Evolutionary conservation across 2,797 vertebrate genomes (phyloP).

Genomic region (Gambusia yucatana): DNA sequence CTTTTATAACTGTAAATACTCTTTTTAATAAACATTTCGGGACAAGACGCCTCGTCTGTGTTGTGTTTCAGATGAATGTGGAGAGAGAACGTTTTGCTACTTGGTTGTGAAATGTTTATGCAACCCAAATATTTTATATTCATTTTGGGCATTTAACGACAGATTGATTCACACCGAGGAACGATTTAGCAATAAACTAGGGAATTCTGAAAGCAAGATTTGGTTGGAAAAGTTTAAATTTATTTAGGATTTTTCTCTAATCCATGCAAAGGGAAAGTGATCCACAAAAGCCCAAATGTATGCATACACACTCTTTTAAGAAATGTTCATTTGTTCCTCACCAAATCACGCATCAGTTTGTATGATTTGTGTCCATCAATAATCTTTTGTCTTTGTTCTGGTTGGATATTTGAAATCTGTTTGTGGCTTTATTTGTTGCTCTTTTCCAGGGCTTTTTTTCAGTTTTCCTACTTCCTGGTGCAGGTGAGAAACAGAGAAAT

Average conservation of each 20-base stretch:
- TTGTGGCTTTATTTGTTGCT: background rate
- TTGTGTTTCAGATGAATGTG: conserved; percentile 17
- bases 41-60: conserved; percentile 15
- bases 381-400: background rate
- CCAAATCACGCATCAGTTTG: background rate
- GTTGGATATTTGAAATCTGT: background rate
- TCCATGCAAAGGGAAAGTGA: background rate
- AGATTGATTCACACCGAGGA: background rate
- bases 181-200: background rate
- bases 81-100: background rate
- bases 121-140: background rate
- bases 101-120: background rate
- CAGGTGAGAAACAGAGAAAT: background rate
- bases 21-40: conserved; percentile 48
- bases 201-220: background rate
- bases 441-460: background rate
- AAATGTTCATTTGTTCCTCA: background rate
- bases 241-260: background rate
- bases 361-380: background rate
- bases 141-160: background rate
- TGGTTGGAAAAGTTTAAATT: background rate
- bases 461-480: background rate
- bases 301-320: background rate
- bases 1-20: conserved; percentile 38
- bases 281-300: background rate